Conservation (phyloP, 2,797 vertebrate genomes). For the Anabas testudineus region DNA sequence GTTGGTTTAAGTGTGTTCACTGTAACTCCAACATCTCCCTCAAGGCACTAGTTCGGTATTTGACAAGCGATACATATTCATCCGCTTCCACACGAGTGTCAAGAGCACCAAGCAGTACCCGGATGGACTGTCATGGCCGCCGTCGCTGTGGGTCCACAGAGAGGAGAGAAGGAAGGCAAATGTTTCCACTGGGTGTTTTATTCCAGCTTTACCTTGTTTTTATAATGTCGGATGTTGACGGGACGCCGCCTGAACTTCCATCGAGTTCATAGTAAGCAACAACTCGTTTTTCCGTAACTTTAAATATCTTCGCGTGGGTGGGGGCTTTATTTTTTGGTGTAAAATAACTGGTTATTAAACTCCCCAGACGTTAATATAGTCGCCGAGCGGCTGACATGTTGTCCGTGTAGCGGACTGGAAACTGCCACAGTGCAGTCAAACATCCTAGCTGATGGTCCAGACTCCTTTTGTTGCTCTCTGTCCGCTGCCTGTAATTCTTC, state of each 20-base stretch:
- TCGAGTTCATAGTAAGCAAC: slow-evolving; percentile 69
- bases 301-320: slow-evolving; percentile 71
- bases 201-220: slow-evolving; percentile 23
- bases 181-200: slow-evolving; percentile 62
- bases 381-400: slow-evolving; percentile 24
- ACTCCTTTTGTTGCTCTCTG: slow-evolving; percentile 29
- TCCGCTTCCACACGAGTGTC: slow-evolving; percentile 79
- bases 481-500: slow-evolving; percentile 25
- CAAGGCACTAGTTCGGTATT: slow-evolving; percentile 62
- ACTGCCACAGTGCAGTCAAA: background rate
- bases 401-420: background rate
- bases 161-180: slow-evolving; percentile 87
- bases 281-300: slow-evolving; percentile 64
- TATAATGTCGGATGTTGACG: slow-evolving; percentile 39
- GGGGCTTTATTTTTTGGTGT: slow-evolving; percentile 70
- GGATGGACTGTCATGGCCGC: slow-evolving; percentile 99
- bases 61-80: slow-evolving; percentile 79
- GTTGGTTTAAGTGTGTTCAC: background rate
- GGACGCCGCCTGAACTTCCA: slow-evolving; percentile 52
- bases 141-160: slow-evolving; percentile 87
- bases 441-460: too few species aligned
- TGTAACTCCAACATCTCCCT: background rate
- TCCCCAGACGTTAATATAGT: slow-evolving; percentile 35
- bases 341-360: slow-evolving; percentile 70
- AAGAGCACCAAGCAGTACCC: slow-evolving; percentile 83